Base-by-base conservation (phyloP, 2,113 vertebrate genomes). In the Anhinga anhinga region DNA sequence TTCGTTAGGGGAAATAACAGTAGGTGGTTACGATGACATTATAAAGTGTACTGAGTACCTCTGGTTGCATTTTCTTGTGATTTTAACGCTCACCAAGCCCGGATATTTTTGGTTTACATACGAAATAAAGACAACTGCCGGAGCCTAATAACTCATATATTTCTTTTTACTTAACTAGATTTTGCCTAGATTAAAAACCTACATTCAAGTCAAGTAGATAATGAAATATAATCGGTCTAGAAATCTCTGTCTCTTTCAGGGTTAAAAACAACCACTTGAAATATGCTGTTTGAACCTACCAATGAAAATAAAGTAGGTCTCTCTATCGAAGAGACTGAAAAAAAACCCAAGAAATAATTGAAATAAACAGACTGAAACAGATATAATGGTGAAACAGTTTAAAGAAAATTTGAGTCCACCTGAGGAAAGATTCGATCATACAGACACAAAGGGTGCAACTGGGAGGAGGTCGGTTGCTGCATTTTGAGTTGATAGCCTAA, bases 401-500 rank as follows among this genome's bases (percentile, higher is more conserved):
- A 53, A 70, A 40, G 32, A 58, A 47, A 47, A 63, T 13, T 2
- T 11, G 3, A 36, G 15, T 22, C 7, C 10, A 16, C 14, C 9
- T 84, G 44, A 79, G 30, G 47, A 65, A 72, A 56, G 9, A 36
- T 56, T 63, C 11, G 13, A 18, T 63, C n/a, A 16, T 3, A 34
- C 2, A 22, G 16, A 30, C 4, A 4, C 73, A 84, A 25, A 36
- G 4, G 5, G 5, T 44, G 34, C 26, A 55, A 2, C 15, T 26
- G n/a, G 11, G n/a, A 56, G 5, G 30, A 58, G 10, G 4, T 8
- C 50, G 36, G 7, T 27, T 50, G 10, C 42, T 2, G 0, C 6
- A 29, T 34, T 32, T 92, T 45, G 25, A 65, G 36, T 18, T 67
- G 20, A 42, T 8, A 56, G 34, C 19, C 18, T 79, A 32, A 72